These are phyloP conservation scores for Chloroclysta siterata DNA, from an alignment of 2,888 invertebrate genomes.

Conservation along the genomic window DNA sequence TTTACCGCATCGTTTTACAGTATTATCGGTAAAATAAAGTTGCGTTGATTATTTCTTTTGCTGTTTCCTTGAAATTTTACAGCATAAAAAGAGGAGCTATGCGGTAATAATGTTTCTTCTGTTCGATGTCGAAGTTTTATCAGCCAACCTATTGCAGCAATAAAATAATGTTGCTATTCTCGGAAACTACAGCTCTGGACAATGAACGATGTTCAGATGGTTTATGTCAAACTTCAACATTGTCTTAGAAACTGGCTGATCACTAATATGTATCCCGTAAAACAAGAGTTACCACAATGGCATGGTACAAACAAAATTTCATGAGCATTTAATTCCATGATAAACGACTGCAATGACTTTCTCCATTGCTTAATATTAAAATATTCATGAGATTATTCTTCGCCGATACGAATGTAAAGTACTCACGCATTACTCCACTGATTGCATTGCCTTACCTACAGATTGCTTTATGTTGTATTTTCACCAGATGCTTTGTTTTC, in stretches of 20 bases:
- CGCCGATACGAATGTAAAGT: constrained; percentile 44
- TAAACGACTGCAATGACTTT: constrained; percentile 23
- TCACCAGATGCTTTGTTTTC: constrained; percentile 45
- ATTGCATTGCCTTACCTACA: constrained; percentile 45
- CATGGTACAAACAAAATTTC: background rate
- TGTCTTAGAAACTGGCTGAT: constrained; percentile 9
- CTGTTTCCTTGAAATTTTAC: constrained; percentile 1
- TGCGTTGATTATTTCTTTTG: background rate
- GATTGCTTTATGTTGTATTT: constrained; percentile 50
- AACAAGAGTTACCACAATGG: too few relatives aligned
- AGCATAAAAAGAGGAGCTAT: constrained; percentile 6
- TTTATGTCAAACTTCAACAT: constrained; percentile 51
- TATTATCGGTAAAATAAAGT: background rate
- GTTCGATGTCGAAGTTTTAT: constrained; percentile 32
- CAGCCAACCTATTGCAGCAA: constrained; percentile 18
- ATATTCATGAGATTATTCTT: constrained; percentile 41
- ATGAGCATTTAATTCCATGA: background rate
- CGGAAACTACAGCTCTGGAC: constrained; percentile 27
- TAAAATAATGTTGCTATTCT: constrained; percentile 36
- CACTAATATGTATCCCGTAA: background rate
- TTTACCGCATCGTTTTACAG: background rate
- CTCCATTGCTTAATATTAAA: constrained; percentile 38
- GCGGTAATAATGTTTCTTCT: background rate
- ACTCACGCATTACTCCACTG: constrained; percentile 45
- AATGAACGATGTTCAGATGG: constrained; percentile 32